These are phyloP conservation scores for Lasioglossum marginatum DNA, from an alignment of 2,888 invertebrate genomes.

Conservation along the genomic window DNA sequence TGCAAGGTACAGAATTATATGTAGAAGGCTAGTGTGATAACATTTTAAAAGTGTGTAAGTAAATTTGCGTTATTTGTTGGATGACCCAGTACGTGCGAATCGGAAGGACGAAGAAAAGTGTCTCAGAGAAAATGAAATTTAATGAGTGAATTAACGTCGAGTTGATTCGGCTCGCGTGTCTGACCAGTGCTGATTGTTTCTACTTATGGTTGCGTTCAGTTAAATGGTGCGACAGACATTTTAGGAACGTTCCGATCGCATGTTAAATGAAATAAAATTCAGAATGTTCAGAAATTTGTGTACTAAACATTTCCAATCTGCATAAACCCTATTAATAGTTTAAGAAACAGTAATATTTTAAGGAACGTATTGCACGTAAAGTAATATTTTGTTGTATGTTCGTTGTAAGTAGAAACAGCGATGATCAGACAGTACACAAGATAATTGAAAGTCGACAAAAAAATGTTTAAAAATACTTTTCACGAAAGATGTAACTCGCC, in stretches of 20 bases:
- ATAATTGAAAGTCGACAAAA: neutral
- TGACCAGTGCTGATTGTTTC: neutral
- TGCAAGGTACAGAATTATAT: too few relatives aligned
- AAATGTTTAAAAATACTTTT: neutral
- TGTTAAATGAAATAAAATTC: neutral
- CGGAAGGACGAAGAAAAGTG: neutral
- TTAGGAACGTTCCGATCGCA: neutral
- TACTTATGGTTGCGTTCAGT: neutral
- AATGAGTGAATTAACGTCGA: neutral
- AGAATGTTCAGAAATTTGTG: neutral
- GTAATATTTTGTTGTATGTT: neutral
- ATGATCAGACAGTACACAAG: neutral
- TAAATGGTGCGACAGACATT: neutral
- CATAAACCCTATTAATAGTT: too few relatives aligned
- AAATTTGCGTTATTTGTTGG: neutral
- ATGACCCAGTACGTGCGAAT: neutral
- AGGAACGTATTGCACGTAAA: neutral
- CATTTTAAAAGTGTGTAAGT: neutral
- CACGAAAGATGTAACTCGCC: neutral
- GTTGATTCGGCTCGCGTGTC: neutral
- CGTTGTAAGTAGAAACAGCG: neutral
- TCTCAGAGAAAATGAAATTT: neutral
- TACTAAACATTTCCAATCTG: too few relatives aligned
- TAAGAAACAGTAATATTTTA: too few relatives aligned
- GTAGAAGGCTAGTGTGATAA: neutral